These are phyloP conservation scores for Chiloscyllium plagiosum DNA, from an alignment of 2,113 vertebrate species.

Conservation along the genomic window DNA sequence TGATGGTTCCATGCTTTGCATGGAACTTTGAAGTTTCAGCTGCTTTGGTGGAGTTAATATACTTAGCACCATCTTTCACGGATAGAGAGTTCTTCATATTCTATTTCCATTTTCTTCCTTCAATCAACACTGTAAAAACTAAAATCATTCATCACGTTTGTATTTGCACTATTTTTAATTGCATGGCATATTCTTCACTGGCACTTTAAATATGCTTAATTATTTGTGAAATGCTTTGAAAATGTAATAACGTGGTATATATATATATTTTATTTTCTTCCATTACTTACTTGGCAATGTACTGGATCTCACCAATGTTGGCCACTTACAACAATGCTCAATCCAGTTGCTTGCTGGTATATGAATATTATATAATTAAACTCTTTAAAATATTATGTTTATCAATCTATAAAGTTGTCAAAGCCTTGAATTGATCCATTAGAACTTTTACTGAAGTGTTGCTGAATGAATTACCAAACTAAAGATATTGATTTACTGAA, in stretches of 20 bases:
- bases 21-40: neutral
- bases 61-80: neutral
- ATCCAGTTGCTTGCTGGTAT: neutral
- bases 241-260: neutral
- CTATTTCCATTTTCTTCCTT: neutral
- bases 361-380: neutral
- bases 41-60: neutral
- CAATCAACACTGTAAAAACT: neutral
- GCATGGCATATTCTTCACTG: neutral
- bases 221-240: neutral
- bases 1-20: neutral
- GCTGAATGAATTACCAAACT: neutral
- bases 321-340: neutral
- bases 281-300: neutral
- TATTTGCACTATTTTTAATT: neutral
- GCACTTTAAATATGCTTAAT: neutral
- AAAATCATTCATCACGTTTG: neutral
- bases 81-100: neutral
- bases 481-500: neutral
- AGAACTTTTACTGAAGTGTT: neutral
- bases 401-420: neutral
- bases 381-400: neutral
- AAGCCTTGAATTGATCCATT: neutral
- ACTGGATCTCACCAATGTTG: neutral
- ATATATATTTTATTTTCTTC: neutral